Evolutionary conservation across 2,797 vertebrate species (phyloP).

Genomic region (Danio jaintianensis): DNA sequence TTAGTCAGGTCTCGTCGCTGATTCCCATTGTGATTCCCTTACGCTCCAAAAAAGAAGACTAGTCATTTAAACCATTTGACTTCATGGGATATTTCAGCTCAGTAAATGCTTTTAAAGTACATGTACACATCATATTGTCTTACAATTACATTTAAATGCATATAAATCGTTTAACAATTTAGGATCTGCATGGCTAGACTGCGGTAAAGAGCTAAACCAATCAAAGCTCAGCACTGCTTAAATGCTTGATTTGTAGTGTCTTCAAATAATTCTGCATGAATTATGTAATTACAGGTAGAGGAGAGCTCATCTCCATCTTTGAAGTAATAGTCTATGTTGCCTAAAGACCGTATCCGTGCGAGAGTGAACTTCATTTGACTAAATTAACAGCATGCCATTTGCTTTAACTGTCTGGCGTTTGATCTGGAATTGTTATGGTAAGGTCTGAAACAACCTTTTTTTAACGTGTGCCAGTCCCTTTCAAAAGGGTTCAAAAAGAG

Average conservation of each 20-base stretch:
- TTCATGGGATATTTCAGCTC: background rate
- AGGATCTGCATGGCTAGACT: slow-evolving; percentile 28
- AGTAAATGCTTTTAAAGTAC: background rate
- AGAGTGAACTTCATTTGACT: slow-evolving; percentile 12
- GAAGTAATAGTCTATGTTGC: background rate
- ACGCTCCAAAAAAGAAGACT: background rate
- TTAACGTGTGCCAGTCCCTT: slow-evolving; percentile 17
- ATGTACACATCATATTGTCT: background rate
- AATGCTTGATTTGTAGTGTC: slow-evolving; percentile 41
- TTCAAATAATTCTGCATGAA: slow-evolving; percentile 39
- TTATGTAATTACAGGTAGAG: slow-evolving; percentile 45
- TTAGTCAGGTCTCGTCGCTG: background rate
- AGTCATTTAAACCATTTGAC: background rate
- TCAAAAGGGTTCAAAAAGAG: slow-evolving; percentile 34
- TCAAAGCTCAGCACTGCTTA: slow-evolving; percentile 31
- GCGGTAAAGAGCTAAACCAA: slow-evolving; percentile 41
- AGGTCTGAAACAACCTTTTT: slow-evolving; percentile 32
- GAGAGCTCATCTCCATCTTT: slow-evolving; percentile 20
- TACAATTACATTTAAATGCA: background rate
- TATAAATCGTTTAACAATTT: slow-evolving; percentile 9
- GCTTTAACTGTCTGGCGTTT: slow-evolving; percentile 33
- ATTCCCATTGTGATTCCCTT: slow-evolving; percentile 4
- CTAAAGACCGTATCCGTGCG: slow-evolving; percentile 2
- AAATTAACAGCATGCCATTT: slow-evolving; percentile 44
- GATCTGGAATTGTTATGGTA: slow-evolving; percentile 42